A percentile compares a stretch with the other conserved stretches of the same genome.
phyloP scores from a whole-genome alignment of 2,113 vertebrate genomes.

The Thunnus thynnus region DNA sequence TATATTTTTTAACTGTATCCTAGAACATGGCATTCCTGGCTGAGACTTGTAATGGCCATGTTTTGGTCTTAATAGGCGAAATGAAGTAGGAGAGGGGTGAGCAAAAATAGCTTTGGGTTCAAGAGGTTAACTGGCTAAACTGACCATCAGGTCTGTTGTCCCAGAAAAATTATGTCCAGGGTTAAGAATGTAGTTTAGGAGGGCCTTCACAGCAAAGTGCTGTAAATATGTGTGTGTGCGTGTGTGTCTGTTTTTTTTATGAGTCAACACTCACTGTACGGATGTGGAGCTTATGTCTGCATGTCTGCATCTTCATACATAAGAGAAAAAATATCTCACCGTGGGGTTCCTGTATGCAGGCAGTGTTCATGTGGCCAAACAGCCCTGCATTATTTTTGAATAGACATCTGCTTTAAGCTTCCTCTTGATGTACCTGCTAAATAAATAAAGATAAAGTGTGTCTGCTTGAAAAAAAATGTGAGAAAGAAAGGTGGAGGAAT shows the following conservation, averaged over 20 bases:
- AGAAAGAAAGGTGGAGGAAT: no score
- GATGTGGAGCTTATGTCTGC: background rate
- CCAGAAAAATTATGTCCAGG: conserved; percentile 1
- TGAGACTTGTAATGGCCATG: no score
- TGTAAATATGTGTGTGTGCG: background rate
- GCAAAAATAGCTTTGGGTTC: background rate
- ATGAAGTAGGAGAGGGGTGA: background rate
- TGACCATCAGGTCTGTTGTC: conserved; percentile 1
- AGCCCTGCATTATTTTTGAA: conserved; percentile 1
- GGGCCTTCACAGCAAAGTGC: background rate
- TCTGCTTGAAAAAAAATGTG: no score
- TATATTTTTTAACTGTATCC: no score
- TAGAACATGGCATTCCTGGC: background rate
- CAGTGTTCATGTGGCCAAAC: background rate
- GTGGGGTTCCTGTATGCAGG: background rate
- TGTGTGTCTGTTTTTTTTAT: no score
- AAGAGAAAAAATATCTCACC: background rate
- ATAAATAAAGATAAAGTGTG: no score
- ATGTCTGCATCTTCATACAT: background rate
- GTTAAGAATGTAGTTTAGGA: conserved; percentile 1
- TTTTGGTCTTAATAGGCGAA: no score
- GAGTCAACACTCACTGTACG: no score
- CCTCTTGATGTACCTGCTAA: no score
- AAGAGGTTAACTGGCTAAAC: background rate
- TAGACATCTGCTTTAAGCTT: no score